Evolutionary conservation across 2,113 vertebrate species (phyloP).

Genomic region (Ageneiosus marmoratus): DNA sequence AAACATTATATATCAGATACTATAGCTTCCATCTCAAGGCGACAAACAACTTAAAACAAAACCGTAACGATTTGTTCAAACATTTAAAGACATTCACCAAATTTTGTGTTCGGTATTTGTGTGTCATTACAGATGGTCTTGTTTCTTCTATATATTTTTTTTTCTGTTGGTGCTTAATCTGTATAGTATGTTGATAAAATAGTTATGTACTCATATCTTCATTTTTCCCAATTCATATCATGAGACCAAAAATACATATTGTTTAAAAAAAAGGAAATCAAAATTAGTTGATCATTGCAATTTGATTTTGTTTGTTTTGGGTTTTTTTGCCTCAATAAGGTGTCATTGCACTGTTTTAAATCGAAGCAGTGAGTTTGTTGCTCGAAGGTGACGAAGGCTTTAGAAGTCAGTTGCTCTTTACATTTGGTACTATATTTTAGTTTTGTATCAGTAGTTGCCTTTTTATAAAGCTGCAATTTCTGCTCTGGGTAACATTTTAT

Average conservation of each 20-base stretch:
- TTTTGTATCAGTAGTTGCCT: slow-evolving; percentile 49
- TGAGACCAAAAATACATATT: slow-evolving; percentile 51
- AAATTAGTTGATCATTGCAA: slow-evolving; percentile 18
- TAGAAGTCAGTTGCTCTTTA: slow-evolving; percentile 34
- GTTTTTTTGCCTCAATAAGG: slow-evolving; percentile 35
- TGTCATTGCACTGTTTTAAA: slow-evolving; percentile 55
- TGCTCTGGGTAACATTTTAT: slow-evolving; percentile 55
- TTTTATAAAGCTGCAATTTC: slow-evolving; percentile 59
- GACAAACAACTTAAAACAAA: slow-evolving; percentile 15
- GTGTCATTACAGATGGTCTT: neutral
- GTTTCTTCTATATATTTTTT: neutral
- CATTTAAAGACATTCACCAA: neutral
- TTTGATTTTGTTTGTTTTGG: slow-evolving; percentile 10
- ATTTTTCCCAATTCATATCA: slow-evolving; percentile 32
- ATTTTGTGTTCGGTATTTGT: neutral
- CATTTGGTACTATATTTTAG: slow-evolving; percentile 51
- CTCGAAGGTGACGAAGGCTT: slow-evolving; percentile 48
- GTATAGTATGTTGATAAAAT: slow-evolving; percentile 22
- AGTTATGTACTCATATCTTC: neutral
- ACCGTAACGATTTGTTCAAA: neutral
- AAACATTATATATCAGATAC: slow-evolving; percentile 27
- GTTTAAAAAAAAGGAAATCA: slow-evolving; percentile 26
- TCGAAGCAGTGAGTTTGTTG: slow-evolving; percentile 37
- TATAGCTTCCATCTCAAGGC: slow-evolving; percentile 10
- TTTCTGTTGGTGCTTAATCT: slow-evolving; percentile 15